phyloP scores from a whole-genome alignment of 2,888 invertebrate genomes.

The Agrotis ipsilon region DNA sequence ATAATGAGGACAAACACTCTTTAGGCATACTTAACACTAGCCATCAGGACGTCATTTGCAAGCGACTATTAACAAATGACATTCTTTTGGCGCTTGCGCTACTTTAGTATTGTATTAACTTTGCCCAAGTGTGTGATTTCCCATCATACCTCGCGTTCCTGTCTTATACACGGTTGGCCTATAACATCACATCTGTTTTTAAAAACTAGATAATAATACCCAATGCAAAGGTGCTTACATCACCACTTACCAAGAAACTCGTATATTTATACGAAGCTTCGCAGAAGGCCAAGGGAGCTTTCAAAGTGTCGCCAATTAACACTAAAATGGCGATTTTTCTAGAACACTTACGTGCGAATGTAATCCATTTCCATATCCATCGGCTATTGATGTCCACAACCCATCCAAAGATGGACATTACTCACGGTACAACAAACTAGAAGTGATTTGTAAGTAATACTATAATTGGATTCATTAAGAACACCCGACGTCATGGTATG shows the following conservation, averaged over 20 bases:
- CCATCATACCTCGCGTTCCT: too few relatives aligned
- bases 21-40: too few relatives aligned
- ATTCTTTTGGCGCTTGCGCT: too few relatives aligned
- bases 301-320: slow-evolving; percentile 52
- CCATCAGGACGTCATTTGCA: too few relatives aligned
- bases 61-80: too few relatives aligned
- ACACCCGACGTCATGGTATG: slow-evolving; percentile 22
- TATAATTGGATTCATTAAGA: slow-evolving; percentile 64
- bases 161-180: too few relatives aligned
- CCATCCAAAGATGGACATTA: slow-evolving; percentile 45
- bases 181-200: too few relatives aligned
- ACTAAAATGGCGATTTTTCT: slow-evolving; percentile 51
- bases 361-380: slow-evolving; percentile 59
- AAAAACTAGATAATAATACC: not conserved
- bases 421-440: slow-evolving; percentile 47
- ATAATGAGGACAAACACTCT: too few relatives aligned
- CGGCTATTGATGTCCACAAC: slow-evolving; percentile 54
- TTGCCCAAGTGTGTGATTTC: too few relatives aligned
- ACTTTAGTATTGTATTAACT: too few relatives aligned
- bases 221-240: slow-evolving; percentile 12
- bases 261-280: slow-evolving; percentile 26
- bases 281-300: slow-evolving; percentile 50
- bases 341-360: slow-evolving; percentile 44
- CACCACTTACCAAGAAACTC: slow-evolving; percentile 28
- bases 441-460: slow-evolving; percentile 67